Evolutionary conservation across 1,140 invertebrate genomes (phyloP).

Genomic region (Rhopalosiphum padi): DNA sequence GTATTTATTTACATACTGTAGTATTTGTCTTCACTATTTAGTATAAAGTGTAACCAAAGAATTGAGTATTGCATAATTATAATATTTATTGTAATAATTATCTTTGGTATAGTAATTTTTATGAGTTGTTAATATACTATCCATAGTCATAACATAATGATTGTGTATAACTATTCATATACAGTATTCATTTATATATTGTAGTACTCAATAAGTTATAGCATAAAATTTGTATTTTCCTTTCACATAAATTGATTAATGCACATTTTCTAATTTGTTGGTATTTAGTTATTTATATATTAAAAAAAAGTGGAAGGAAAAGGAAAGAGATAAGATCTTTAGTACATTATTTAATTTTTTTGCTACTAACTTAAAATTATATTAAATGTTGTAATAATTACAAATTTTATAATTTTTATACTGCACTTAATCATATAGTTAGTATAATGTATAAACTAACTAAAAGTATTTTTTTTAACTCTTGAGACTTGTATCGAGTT

Average conservation of each 20-base stretch:
- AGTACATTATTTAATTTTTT: not conserved
- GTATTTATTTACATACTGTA: not conserved
- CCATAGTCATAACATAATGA: not conserved
- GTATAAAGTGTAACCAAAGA: not conserved
- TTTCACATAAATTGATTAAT: not conserved
- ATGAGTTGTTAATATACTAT: not conserved
- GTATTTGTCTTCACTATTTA: not conserved
- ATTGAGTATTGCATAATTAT: constrained; percentile 18
- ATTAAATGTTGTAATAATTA: not conserved
- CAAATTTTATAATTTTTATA: not conserved
- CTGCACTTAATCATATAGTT: too few species aligned
- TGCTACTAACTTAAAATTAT: not conserved
- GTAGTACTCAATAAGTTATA: too few species aligned
- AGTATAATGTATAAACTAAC: not conserved
- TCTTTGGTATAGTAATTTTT: constrained; percentile 24
- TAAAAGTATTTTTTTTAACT: not conserved
- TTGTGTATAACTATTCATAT: not conserved
- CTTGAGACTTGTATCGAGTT: not conserved
- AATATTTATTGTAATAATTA: constrained; percentile 31
- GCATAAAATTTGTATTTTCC: too few species aligned
- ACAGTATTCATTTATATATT: not conserved
- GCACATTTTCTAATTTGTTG: not conserved
- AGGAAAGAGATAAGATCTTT: not conserved
- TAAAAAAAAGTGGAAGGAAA: not conserved
- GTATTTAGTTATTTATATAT: not conserved